Evolutionary conservation across 2,888 invertebrate species (phyloP).

Genomic region (Alsophila aescularia): DNA sequence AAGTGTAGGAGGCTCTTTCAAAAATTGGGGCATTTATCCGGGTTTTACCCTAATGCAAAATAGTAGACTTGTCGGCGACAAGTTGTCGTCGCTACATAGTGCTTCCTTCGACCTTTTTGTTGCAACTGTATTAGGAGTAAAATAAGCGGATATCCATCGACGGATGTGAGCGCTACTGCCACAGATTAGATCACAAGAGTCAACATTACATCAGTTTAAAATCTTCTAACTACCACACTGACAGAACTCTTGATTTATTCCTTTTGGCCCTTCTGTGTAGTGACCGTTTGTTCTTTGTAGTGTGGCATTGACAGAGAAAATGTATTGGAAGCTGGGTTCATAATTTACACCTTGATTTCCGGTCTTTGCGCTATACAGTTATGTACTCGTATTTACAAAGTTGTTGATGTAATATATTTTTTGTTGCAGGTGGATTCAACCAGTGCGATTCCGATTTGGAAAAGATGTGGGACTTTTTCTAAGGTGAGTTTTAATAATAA

Average conservation of each 20-base stretch:
- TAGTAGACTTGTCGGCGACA: conserved; percentile 7
- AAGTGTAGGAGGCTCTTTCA: too few relatives aligned
- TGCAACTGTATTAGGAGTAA: conserved; percentile 21
- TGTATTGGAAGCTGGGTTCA: not conserved
- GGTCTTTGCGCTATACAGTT: not conserved
- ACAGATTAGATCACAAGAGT: too few relatives aligned
- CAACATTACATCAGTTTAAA: too few relatives aligned
- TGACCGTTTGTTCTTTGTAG: conserved; percentile 10
- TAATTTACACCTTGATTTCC: not conserved
- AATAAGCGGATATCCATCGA: conserved; percentile 33
- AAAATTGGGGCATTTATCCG: too few relatives aligned
- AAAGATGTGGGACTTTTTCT: not conserved
- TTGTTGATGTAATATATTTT: too few relatives aligned
- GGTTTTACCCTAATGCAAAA: too few relatives aligned
- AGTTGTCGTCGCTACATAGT: not conserved
- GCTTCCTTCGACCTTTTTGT: conserved; percentile 25
- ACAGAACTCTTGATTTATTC: conserved; percentile 31
- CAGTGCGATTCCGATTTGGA: not conserved
- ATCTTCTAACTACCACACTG: too few relatives aligned
- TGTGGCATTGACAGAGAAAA: conserved; percentile 14
- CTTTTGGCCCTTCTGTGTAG: conserved; percentile 10
- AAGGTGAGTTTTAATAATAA: not conserved
- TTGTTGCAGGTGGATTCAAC: not conserved
- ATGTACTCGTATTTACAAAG: not conserved
- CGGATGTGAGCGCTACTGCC: conserved; percentile 17